Conservation (phyloP, 2,797 vertebrate genomes). For the Malacoraja senta region DNA sequence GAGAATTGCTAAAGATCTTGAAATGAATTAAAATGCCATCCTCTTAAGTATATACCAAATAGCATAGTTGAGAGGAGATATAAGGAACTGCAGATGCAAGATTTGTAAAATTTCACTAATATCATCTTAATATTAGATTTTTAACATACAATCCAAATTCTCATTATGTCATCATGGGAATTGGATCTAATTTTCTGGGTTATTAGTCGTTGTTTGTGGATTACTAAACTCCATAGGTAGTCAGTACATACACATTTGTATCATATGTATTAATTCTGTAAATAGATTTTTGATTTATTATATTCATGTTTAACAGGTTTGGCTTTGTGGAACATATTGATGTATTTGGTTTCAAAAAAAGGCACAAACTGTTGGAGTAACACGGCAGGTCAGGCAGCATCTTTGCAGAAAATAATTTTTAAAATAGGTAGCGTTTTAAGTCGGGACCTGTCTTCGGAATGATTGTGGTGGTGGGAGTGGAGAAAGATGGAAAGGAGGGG, state of each 20-base stretch:
- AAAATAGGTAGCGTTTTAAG: too few species aligned
- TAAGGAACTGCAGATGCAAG: too few species aligned
- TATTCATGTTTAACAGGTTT: neutral
- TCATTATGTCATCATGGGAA: neutral
- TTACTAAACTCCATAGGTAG: neutral
- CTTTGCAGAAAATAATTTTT: too few species aligned
- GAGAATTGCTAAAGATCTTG: neutral
- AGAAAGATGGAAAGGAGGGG: too few species aligned
- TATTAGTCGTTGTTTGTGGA: neutral
- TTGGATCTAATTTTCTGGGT: neutral
- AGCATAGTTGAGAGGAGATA: neutral
- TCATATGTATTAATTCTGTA: neutral
- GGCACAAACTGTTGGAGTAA: too few species aligned
- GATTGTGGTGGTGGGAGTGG: too few species aligned
- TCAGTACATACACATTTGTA: neutral
- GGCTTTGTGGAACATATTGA: neutral
- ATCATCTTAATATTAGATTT: neutral
- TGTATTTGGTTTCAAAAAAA: neutral
- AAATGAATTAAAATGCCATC: neutral
- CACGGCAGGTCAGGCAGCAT: too few species aligned
- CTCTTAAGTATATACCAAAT: neutral
- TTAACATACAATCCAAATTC: neutral
- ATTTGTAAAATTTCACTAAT: neutral
- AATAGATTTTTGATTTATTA: neutral
- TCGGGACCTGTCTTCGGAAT: too few species aligned